These are phyloP conservation scores for Protaetia brevitarsis DNA, from an alignment of 1,140 invertebrate species.

Conservation along the genomic window DNA sequence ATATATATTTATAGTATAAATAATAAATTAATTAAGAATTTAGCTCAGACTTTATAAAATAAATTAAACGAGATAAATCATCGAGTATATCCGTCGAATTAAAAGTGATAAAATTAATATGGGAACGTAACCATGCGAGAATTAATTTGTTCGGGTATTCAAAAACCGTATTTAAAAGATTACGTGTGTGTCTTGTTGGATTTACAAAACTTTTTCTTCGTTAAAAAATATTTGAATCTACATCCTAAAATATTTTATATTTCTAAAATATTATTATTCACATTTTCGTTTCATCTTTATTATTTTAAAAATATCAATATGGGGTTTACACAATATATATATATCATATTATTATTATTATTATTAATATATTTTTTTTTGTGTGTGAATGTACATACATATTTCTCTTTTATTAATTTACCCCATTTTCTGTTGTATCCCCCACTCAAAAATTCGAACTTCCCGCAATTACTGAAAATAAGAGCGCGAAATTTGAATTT, in stretches of 20 bases:
- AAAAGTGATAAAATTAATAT: too few relatives aligned
- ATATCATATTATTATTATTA: too few relatives aligned
- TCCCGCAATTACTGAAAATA: too few relatives aligned
- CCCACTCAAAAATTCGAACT: too few relatives aligned
- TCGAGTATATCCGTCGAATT: too few relatives aligned
- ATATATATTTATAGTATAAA: conserved; percentile 27
- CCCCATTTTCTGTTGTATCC: too few relatives aligned
- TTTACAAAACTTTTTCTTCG: conserved; percentile 26
- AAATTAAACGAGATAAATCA: conserved; percentile 7
- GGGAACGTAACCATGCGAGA: too few relatives aligned
- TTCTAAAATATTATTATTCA: conserved; percentile 27
- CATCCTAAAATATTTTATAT: conserved; percentile 25
- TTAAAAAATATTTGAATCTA: conserved; percentile 27
- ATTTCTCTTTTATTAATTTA: too few relatives aligned
- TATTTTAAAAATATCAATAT: conserved; percentile 26
- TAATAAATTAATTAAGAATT: conserved; percentile 29
- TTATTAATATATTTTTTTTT: conserved; percentile 19
- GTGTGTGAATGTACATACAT: neutral
- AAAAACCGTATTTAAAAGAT: conserved; percentile 1
- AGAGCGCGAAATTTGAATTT: too few relatives aligned
- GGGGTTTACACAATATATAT: conserved; percentile 23
- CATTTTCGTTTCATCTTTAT: conserved; percentile 14
- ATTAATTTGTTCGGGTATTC: conserved; percentile 2
- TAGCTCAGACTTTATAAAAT: neutral
- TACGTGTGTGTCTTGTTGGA: conserved; percentile 20